Evolutionary conservation across 2,113 vertebrate species (phyloP).

Genomic region (Galbula dea): DNA sequence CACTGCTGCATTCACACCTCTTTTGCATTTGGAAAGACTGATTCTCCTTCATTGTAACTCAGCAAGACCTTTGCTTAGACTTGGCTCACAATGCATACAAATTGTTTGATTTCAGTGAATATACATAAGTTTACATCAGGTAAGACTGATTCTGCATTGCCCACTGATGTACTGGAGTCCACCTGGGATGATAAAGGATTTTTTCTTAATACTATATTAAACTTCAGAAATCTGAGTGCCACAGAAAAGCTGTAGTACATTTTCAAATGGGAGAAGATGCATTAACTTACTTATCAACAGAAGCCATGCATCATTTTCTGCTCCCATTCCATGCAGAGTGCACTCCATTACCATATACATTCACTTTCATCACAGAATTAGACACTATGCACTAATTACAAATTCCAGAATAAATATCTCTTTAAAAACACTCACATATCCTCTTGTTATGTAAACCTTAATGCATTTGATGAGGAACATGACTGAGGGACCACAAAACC

Average conservation of each 20-base stretch:
- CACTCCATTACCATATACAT: background rate
- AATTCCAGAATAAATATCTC: slow-evolving; percentile 1
- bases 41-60: background rate
- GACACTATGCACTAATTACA: background rate
- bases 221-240: background rate
- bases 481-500: slow-evolving; percentile 3
- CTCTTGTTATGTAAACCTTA: slow-evolving; percentile 34
- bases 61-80: background rate
- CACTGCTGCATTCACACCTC: background rate
- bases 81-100: background rate
- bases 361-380: background rate
- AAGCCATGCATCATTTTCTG: background rate
- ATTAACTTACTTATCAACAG: background rate
- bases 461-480: slow-evolving; percentile 13
- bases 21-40: background rate
- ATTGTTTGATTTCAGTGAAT: background rate
- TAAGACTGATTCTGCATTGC: background rate
- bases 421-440: slow-evolving; percentile 34
- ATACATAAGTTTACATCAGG: background rate
- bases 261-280: background rate
- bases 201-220: background rate
- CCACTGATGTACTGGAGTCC: background rate
- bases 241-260: background rate
- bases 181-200: background rate
- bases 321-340: background rate